A percentile compares a stretch with the other conserved stretches of the same genome.
Evolutionary conservation across 2,797 vertebrate genomes (phyloP).

Genomic region (Phalloptychus januarius): DNA sequence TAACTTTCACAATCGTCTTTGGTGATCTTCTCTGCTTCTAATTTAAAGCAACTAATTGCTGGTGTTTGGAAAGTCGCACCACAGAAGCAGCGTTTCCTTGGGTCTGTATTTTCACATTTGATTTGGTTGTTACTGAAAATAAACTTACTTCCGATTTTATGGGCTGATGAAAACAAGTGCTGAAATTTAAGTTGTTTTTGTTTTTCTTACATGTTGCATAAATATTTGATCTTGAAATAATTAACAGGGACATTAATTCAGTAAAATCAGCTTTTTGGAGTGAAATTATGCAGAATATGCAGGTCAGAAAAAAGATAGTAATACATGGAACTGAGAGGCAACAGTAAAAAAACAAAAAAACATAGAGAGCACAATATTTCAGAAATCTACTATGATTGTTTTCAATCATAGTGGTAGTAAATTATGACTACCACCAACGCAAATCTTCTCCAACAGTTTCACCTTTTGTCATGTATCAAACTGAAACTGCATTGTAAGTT

Average conservation of each 20-base stretch:
- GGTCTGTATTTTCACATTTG: slow-evolving; percentile 1
- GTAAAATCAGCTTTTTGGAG: neutral
- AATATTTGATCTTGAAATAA: neutral
- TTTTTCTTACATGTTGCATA: neutral
- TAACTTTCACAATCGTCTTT: neutral
- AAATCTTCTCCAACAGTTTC: neutral
- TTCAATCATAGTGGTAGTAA: no score
- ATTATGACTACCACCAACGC: neutral
- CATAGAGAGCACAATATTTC: neutral
- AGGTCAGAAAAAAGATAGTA: no score
- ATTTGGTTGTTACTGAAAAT: neutral
- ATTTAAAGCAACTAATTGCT: slow-evolving; percentile 9
- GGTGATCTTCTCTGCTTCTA: neutral
- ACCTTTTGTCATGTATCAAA: neutral
- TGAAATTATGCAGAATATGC: neutral
- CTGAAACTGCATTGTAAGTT: neutral
- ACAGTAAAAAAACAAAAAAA: neutral
- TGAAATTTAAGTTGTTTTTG: neutral
- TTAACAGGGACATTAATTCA: neutral
- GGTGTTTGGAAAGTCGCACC: slow-evolving; percentile 7
- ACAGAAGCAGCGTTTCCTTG: neutral
- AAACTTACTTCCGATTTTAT: neutral
- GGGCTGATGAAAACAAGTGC: neutral
- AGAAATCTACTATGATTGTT: neutral
- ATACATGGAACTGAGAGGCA: neutral